Base-by-base conservation (phyloP, 92 coral and sea anemone species). In the Bergia puertoricense region DNA sequence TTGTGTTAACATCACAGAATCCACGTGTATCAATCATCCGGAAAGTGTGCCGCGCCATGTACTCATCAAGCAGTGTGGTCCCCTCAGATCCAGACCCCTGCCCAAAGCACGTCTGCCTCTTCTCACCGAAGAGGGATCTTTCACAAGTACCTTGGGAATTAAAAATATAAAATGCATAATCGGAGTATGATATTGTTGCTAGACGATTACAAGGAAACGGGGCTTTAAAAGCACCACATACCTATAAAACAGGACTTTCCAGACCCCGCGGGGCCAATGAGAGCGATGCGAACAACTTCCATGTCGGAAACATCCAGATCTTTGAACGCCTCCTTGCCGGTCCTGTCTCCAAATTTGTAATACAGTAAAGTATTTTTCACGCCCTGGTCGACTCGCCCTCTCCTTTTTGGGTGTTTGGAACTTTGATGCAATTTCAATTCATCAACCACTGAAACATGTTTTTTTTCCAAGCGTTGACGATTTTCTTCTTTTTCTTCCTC, bases 221-320 rank as follows among this genome's bases (percentile, higher is more conserved):
- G 59, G 59, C 59, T 54, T 54, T 54, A 54, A 54, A 54, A 54
- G 41, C 77, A 30, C 6, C 77, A n/a, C n/a, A 42, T 87, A 95
- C 98, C 96, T 82, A 95, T 89, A 66, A 95, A 95, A 79, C 94
- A 88, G 65, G 98, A 92, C 88, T 95, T 95, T 38, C 98, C 98
- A 11, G 98, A 95, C 4, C 94, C 98, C 22, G 98, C 76, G 0
- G 98, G 98, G 5, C 98, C 98, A 40, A 95, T 88, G 40, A 95
- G 73, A 38, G 96, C 95, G 42, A 95, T 87, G 39, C 94, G 93
- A 13, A 95, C 89, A 45, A 88, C 20, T 3, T 92, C 71, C 71
- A 93, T 89, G 73, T 95, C 98, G 66, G 83, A 86, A 22, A 93
- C 85, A 41, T 93, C 93, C 36, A 95, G 85, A 16, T 79, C 93